These are phyloP conservation scores for Dendrolimus punctatus DNA, from an alignment of 1,140 invertebrate species.

Conservation along the genomic window DNA sequence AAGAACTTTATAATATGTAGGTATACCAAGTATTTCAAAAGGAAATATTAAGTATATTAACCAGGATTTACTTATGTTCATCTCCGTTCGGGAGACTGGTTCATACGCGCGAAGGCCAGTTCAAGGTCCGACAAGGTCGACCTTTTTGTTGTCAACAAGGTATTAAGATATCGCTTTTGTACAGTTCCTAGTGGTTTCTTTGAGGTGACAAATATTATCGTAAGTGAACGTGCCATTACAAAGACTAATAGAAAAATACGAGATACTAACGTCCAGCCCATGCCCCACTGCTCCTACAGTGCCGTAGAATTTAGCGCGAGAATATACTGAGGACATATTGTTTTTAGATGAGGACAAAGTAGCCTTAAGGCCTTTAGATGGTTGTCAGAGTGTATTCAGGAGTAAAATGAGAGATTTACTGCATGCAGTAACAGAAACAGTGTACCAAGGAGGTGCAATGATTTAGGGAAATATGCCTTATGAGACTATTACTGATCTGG, in stretches of 20 bases:
- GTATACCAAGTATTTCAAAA: no score
- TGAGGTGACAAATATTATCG: not conserved
- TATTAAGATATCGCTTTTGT: not conserved
- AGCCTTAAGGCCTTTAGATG: conserved; percentile 3
- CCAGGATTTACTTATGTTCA: no score
- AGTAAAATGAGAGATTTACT: conserved; percentile 3
- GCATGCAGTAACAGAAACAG: conserved; percentile 1
- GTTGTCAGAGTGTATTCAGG: conserved; percentile 6
- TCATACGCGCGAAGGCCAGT: no score
- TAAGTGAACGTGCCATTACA: not conserved
- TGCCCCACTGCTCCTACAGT: not conserved
- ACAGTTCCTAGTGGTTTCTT: not conserved
- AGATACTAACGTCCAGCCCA: not conserved
- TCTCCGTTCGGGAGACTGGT: no score
- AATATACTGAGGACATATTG: not conserved
- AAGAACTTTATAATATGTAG: no score
- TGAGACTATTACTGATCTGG: conserved; percentile 11
- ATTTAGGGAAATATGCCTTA: conserved; percentile 6
- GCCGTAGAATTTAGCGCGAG: conserved; percentile 2
- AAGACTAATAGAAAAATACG: not conserved
- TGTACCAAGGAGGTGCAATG: no score
- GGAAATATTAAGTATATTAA: no score
- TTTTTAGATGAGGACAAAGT: conserved; percentile 5
- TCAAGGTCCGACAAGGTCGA: no score
- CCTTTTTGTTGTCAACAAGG: not conserved